Evolutionary conservation across 2,113 vertebrate genomes (phyloP).

Genomic region (Cyphomyrus plagiostoma): DNA sequence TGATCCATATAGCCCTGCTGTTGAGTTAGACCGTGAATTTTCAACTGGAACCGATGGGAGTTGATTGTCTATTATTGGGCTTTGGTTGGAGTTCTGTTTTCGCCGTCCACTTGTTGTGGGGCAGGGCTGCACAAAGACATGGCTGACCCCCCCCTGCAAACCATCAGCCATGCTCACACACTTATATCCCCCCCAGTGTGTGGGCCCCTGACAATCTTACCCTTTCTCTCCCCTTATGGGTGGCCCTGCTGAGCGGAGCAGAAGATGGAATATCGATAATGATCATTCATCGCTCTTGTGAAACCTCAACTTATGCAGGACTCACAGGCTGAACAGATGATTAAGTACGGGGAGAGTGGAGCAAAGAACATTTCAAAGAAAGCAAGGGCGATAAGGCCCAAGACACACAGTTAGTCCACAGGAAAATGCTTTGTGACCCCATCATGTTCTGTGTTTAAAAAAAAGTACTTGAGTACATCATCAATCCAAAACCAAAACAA

Average conservation of each 20-base stretch:
- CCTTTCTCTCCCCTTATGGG: not conserved
- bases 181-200: not conserved
- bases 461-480: not conserved
- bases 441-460: not conserved
- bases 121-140: not conserved
- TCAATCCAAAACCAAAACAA: not conserved
- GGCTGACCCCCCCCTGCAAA: not conserved
- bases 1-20: not conserved
- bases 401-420: not conserved
- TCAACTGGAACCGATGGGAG: not conserved
- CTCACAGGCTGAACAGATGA: not conserved
- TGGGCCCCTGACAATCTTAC: not conserved
- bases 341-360: not conserved
- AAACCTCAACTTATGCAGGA: not conserved
- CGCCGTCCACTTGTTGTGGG: not conserved
- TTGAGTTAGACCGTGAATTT: not conserved
- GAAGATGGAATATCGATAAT: slow-evolving; percentile 3
- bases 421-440: not conserved
- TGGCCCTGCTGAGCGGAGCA: not conserved
- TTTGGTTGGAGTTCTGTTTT: not conserved
- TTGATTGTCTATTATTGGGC: not conserved
- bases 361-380: not conserved
- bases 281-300: not conserved
- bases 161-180: not conserved
- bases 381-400: not conserved